These are phyloP conservation scores for Halcyon smyrnensis DNA, from an alignment of 2,797 vertebrate species.

Conservation along the genomic window DNA sequence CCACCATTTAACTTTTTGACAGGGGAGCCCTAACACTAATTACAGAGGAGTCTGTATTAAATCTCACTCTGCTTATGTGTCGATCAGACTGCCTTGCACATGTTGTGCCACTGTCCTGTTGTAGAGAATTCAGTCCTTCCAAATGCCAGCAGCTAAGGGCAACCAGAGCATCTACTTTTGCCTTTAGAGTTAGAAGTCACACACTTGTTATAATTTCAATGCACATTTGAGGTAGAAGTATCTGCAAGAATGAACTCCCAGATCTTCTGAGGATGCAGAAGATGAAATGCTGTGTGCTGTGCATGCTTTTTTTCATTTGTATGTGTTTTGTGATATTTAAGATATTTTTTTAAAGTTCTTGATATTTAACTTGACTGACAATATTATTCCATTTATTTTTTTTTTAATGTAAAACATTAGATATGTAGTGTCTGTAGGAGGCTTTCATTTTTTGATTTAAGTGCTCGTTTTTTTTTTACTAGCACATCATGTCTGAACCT, in stretches of 20 bases:
- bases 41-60: neutral
- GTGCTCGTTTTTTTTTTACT: neutral
- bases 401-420: neutral
- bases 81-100: neutral
- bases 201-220: neutral
- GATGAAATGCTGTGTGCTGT: neutral
- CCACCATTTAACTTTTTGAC: neutral
- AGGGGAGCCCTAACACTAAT: neutral
- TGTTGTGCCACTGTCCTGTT: neutral
- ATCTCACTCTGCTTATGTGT: neutral
- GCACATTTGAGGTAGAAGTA: neutral
- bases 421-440: neutral
- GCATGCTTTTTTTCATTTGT: neutral
- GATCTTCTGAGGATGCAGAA: neutral
- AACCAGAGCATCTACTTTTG: neutral
- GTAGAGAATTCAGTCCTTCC: neutral
- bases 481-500: constrained; percentile 98
- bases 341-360: neutral
- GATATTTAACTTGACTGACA: neutral
- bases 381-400: neutral
- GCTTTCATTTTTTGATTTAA: neutral
- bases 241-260: neutral
- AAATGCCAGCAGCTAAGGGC: neutral
- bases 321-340: neutral
- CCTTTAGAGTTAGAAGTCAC: neutral